A percentile compares a stretch with the other conserved stretches of the same genome.
phyloP scores from a whole-genome alignment of 2,888 invertebrate species.

The Pterostichus niger region DNA sequence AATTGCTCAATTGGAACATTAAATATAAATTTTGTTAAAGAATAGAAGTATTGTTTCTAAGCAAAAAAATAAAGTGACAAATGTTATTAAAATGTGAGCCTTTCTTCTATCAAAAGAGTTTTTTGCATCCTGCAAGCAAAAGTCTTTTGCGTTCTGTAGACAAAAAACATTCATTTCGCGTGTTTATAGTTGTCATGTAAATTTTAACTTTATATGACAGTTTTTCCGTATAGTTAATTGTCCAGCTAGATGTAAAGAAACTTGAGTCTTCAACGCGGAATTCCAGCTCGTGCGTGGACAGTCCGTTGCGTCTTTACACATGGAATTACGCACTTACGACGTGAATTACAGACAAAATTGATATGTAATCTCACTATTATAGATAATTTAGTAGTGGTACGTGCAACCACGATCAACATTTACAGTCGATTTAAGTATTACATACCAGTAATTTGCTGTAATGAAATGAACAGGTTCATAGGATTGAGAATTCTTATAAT shows the following conservation, averaged over 20 bases:
- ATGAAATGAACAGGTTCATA: slow-evolving; percentile 32
- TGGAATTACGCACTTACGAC: slow-evolving; percentile 17
- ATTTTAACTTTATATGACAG: no score
- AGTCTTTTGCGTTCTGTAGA: no score
- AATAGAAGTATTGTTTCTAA: no score
- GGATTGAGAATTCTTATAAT: slow-evolving; percentile 36
- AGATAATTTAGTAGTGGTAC: slow-evolving; percentile 49
- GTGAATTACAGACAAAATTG: slow-evolving; percentile 39
- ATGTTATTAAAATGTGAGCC: no score
- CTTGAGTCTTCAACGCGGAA: background rate
- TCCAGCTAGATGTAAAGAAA: background rate
- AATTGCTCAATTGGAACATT: no score
- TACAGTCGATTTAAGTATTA: slow-evolving; percentile 47
- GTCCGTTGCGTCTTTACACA: background rate
- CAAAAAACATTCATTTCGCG: no score
- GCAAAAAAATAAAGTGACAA: no score
- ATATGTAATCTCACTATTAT: slow-evolving; percentile 47
- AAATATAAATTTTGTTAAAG: no score
- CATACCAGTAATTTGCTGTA: slow-evolving; percentile 39
- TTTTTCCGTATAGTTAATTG: slow-evolving; percentile 7
- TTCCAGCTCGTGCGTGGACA: slow-evolving; percentile 36
- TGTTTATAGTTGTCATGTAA: no score
- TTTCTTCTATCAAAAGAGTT: no score
- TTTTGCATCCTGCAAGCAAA: no score
- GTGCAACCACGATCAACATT: slow-evolving; percentile 39